Evolutionary conservation across 2,797 vertebrate genomes (phyloP), one percentile per base, ranked within the genome.

Genomic region (Melanotaenia trifasciata): DNA sequence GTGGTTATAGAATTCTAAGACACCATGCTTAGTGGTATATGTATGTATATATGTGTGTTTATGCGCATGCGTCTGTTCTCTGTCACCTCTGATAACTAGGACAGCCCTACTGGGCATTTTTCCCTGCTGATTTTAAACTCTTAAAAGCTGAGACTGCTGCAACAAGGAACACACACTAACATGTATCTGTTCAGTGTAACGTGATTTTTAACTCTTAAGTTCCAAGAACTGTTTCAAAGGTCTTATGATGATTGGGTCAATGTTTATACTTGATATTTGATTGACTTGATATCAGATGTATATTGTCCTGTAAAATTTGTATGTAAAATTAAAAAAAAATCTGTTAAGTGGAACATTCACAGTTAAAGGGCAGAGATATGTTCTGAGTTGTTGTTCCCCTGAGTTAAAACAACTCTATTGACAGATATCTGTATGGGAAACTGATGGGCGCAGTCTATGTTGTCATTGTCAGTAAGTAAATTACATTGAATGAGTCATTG

Each of bases 61-160:
- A 12, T 45, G 53, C 3, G 45, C 66, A 56, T 53, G 70, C 26
- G 28, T 70, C 24, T 64, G 59, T 67, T 76, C 66, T 58, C 51
- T 70, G 63, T 78, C 78, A 81, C 76, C 75, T 85, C 76, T 81
- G 58, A 70, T 81, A 85, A 81, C 54, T 84, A 58, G 78, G 81
- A 58, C 78, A 84, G 33, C 64, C 58, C 72, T 58, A 10, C 70
- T 61, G 77, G 68, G 79, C 70, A 45, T 30, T 10, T 69, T 51
- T 80, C 65, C 80, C 81, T 56, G 65, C 69, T 81, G 84, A 78
- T 33, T 73, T 71, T 35, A 70, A 84, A 72, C 73, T 72, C 54
- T 67, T 61, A 43, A 64, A 74, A 56, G 40, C 64, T 35, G 53
- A 58, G 54, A 67, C 67, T 57, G 38, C 67, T 72, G 57, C 57